A percentile compares a stretch with the other conserved stretches of the same genome.
Conservation (phyloP, 2,888 invertebrate genomes). For the Drosophila monieri region DNA sequence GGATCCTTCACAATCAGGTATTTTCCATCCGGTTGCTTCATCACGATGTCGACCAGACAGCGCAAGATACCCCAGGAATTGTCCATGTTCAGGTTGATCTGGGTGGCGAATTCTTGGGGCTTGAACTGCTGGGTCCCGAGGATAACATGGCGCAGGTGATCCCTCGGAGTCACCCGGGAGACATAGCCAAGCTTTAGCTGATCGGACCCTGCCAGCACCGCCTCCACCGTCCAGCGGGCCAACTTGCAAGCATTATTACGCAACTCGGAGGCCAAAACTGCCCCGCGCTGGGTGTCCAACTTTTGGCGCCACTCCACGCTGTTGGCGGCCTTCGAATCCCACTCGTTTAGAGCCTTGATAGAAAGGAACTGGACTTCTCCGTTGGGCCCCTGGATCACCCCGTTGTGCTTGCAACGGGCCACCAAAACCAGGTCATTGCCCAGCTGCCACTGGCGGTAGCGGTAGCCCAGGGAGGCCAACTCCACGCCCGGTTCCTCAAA, state of each 20-base stretch:
- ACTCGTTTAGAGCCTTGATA: slow-evolving; percentile 99
- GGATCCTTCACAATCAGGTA: slow-evolving; percentile 99
- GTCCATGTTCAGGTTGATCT: slow-evolving; percentile 99
- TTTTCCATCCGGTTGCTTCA: slow-evolving; percentile 98
- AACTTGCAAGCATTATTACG: slow-evolving; percentile 99
- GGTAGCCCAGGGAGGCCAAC: slow-evolving; percentile 97
- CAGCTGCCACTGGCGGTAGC: slow-evolving; percentile 98
- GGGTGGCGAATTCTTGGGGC: slow-evolving; percentile 98
- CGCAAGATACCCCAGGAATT: slow-evolving; percentile 99
- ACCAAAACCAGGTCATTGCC: slow-evolving; percentile 95
- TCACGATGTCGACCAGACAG: slow-evolving; percentile 98
- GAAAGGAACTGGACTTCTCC: slow-evolving; percentile 96
- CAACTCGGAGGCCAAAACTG: slow-evolving; percentile 98
- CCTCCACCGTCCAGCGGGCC: slow-evolving; percentile 99
- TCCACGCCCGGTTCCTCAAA: slow-evolving; percentile 97
- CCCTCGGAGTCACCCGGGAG: slow-evolving; percentile 96
- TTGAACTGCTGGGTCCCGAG: slow-evolving; percentile 99
- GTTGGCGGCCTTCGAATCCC: slow-evolving; percentile 98
- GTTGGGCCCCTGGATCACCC: slow-evolving; percentile 93
- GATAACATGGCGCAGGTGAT: slow-evolving; percentile 98
- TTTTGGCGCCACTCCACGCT: slow-evolving; percentile 99
- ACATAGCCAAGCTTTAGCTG: slow-evolving; percentile 99
- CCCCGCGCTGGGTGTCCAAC: slow-evolving; percentile 98
- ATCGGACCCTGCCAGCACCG: slow-evolving; percentile 97
- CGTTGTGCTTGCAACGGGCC: slow-evolving; percentile 98